Conservation (phyloP, 2,113 vertebrate genomes). For the Salvelinus alpinus region DNA sequence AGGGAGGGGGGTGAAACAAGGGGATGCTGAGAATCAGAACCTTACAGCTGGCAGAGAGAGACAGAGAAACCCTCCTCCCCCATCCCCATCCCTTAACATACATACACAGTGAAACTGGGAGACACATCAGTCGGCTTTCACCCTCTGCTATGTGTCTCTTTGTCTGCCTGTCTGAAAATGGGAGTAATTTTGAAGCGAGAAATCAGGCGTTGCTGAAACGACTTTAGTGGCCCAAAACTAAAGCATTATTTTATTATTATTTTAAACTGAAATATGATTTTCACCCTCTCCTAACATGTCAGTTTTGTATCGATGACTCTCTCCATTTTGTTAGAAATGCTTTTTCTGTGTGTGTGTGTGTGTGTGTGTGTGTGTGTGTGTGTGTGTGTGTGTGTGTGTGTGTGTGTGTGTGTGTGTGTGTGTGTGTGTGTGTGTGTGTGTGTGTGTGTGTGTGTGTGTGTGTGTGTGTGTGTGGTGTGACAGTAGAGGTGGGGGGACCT, state of each 20-base stretch:
- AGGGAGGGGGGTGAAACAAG: conserved; percentile 29
- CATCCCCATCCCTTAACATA: conserved; percentile 11
- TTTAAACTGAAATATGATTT: too few species aligned
- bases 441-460: not conserved
- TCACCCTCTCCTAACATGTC: conserved; percentile 12
- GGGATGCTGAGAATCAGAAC: conserved; percentile 57
- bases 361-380: not conserved
- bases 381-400: not conserved
- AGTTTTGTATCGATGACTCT: not conserved
- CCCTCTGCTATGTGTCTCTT: conserved; percentile 70
- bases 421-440: not conserved
- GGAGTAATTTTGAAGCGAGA: conserved; percentile 30
- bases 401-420: not conserved
- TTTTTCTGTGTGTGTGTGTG: not conserved
- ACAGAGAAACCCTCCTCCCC: conserved; percentile 39
- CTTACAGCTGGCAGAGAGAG: conserved; percentile 31
- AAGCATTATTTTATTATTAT: too few species aligned
- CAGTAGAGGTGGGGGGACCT: conserved; percentile 35
- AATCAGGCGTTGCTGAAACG: too few species aligned
- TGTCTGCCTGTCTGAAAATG: conserved; percentile 74
- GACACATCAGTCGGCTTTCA: conserved; percentile 72
- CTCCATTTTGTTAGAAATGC: not conserved
- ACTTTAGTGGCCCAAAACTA: too few species aligned
- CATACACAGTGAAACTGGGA: conserved; percentile 28
- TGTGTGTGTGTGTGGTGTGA: not conserved